Percentiles rank a stretch among this genome's conserved stretches.
phyloP scores from a whole-genome alignment of 2,888 invertebrate genomes.

The Thelaira solivaga region DNA sequence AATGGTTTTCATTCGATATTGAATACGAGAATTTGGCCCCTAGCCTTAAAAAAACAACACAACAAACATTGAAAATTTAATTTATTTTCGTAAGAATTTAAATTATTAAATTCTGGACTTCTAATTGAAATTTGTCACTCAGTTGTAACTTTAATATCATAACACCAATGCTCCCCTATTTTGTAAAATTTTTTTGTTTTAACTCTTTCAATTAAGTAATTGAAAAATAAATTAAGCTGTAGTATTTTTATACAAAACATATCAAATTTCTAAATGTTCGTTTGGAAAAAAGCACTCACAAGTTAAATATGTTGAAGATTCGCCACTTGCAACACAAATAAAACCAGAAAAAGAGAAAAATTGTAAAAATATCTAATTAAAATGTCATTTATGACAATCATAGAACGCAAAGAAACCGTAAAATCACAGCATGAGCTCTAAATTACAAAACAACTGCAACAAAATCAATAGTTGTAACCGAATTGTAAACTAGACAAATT shows the following conservation, averaged over 20 bases:
- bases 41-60: background rate
- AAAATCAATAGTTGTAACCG: constrained; percentile 17
- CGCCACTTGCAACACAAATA: background rate
- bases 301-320: constrained; percentile 23
- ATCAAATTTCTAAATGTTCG: constrained; percentile 4
- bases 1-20: too few species aligned
- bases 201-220: constrained; percentile 25
- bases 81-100: background rate
- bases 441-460: constrained; percentile 31
- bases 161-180: background rate
- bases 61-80: too few species aligned
- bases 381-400: constrained; percentile 55
- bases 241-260: background rate
- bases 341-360: background rate
- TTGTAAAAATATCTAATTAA: constrained; percentile 50
- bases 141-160: background rate
- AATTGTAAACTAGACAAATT: constrained; percentile 48
- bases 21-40: too few species aligned
- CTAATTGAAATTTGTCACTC: too few species aligned
- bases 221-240: constrained; percentile 30
- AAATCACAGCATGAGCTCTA: constrained; percentile 55
- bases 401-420: constrained; percentile 42
- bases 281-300: background rate
- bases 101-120: too few species aligned
- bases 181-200: too few species aligned